Evolutionary conservation across 2,888 invertebrate species (phyloP).

Genomic region (Pseudolycoriella hygida): DNA sequence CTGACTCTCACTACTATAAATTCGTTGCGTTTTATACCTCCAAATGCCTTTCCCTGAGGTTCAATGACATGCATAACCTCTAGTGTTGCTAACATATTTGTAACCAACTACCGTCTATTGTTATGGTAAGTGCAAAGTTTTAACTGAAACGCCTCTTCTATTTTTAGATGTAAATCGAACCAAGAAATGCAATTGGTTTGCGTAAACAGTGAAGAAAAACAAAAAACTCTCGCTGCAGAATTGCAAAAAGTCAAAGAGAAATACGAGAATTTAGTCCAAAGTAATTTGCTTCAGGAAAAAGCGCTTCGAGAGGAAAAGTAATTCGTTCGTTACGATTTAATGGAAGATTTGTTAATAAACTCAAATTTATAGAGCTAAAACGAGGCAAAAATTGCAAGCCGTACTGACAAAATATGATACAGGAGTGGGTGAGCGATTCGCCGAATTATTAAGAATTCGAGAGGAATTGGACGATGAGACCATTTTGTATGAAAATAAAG

Average conservation of each 20-base stretch:
- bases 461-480: conserved; percentile 14
- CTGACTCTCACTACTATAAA: too few relatives aligned
- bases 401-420: conserved; percentile 22
- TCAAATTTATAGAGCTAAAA: conserved; percentile 22
- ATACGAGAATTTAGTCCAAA: conserved; percentile 13
- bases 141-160: background rate
- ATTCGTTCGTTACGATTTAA: too few relatives aligned
- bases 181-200: conserved; percentile 14
- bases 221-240: conserved; percentile 15
- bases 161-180: conserved; percentile 15
- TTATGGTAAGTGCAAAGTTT: background rate
- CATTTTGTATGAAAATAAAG: conserved; percentile 17
- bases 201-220: conserved; percentile 14
- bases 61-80: too few relatives aligned
- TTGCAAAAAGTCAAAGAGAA: conserved; percentile 12
- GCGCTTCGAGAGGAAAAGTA: conserved; percentile 21
- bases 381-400: conserved; percentile 19
- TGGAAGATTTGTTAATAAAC: too few relatives aligned
- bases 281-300: conserved; percentile 16
- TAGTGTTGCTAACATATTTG: too few relatives aligned
- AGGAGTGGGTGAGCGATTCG: conserved; percentile 20
- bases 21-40: too few relatives aligned
- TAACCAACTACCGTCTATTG: background rate
- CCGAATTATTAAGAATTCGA: conserved; percentile 17
- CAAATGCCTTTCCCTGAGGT: too few relatives aligned